phyloP scores from a whole-genome alignment of 2,797 vertebrate genomes.

The Sebastiscus tertius region DNA sequence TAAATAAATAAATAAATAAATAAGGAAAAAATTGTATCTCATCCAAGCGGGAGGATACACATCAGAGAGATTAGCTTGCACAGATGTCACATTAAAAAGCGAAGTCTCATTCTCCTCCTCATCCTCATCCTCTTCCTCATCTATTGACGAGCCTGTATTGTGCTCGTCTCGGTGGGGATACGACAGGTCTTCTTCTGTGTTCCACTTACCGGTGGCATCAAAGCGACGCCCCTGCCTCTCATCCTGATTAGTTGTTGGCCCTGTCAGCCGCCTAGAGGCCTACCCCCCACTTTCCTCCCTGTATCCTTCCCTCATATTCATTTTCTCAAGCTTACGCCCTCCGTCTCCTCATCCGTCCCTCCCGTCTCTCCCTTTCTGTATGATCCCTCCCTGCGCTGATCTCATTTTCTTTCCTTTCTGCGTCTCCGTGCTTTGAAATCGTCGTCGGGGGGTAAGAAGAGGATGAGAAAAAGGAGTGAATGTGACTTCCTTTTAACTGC shows the following conservation, averaged over 20 bases:
- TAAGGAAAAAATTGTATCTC: conserved; percentile 51
- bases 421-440: conserved; percentile 17
- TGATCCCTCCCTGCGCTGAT: conserved; percentile 11
- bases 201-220: conserved; percentile 52
- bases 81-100: conserved; percentile 65
- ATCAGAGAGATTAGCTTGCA: conserved; percentile 49
- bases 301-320: neutral
- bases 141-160: conserved; percentile 26
- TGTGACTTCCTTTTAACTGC: conserved; percentile 58
- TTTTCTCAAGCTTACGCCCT: neutral
- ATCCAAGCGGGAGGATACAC: conserved; percentile 52
- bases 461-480: conserved; percentile 50
- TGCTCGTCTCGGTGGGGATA: conserved; percentile 22
- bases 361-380: neutral
- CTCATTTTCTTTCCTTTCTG: conserved; percentile 8
- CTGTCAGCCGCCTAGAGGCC: conserved; percentile 2
- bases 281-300: neutral
- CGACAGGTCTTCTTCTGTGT: conserved; percentile 25
- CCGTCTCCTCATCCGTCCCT: neutral
- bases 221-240: conserved; percentile 52
- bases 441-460: conserved; percentile 10
- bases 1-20: neutral
- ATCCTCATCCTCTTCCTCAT: conserved; percentile 36
- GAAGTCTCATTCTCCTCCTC: conserved; percentile 62
- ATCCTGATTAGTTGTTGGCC: conserved; percentile 52